Conservation (phyloP, 2,113 vertebrate genomes). For the Marcusenius ussheri region DNA sequence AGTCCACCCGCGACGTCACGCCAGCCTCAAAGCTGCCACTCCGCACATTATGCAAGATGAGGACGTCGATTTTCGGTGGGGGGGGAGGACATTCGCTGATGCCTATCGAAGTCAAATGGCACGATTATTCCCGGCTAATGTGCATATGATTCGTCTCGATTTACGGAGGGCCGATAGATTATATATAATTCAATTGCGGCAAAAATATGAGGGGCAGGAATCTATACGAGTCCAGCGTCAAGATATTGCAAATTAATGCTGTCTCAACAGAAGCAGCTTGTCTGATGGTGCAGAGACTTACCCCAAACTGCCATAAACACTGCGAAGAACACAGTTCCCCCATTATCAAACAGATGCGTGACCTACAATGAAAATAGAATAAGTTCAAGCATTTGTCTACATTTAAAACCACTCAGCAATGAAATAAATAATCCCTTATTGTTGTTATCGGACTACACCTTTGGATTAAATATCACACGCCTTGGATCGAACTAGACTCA, state of each 20-base stretch:
- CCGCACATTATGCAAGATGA: not conserved
- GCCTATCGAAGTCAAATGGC: not conserved
- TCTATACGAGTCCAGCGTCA: not conserved
- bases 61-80: not conserved
- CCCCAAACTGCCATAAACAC: constrained; percentile 99
- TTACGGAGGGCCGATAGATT: not conserved
- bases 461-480: not conserved
- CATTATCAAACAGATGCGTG: constrained; percentile 92
- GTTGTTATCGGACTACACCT: not conserved
- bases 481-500: no score
- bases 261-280: not conserved
- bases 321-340: constrained; percentile 93
- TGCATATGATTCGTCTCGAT: not conserved
- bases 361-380: constrained; percentile 58
- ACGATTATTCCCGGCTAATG: not conserved
- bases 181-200: not conserved
- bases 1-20: not conserved
- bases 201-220: not conserved
- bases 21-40: not conserved
- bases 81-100: no score
- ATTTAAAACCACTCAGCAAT: constrained; percentile 15
- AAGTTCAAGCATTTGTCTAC: not conserved
- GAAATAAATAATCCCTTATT: not conserved
- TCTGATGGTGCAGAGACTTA: constrained; percentile 55
- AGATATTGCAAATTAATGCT: not conserved